Evolutionary conservation across 2,797 vertebrate genomes (phyloP).

Genomic region (Muscicapa comitata): DNA sequence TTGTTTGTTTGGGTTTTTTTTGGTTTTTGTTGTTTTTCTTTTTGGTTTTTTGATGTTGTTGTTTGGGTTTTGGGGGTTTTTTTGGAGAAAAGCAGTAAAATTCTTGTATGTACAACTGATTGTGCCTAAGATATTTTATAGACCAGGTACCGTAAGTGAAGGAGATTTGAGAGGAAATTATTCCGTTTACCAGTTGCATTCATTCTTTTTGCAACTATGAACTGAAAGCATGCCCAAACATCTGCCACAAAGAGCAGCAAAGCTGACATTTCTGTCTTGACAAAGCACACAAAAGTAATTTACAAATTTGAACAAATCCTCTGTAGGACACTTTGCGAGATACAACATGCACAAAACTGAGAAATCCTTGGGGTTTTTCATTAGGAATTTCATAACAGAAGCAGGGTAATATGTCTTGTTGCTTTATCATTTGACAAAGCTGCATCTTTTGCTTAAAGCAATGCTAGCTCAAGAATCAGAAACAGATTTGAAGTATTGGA

Average conservation of each 20-base stretch:
- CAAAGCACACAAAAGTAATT: not conserved
- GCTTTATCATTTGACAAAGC: conserved; percentile 14
- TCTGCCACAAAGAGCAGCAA: not conserved
- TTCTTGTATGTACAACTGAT: not conserved
- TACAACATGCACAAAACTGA: not conserved
- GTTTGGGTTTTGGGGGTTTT: too few species aligned
- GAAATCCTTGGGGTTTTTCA: not conserved
- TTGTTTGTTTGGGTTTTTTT: too few species aligned
- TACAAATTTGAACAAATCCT: not conserved
- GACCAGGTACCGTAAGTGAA: not conserved
- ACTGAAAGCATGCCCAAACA: not conserved
- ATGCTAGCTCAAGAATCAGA: not conserved
- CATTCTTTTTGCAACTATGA: not conserved
- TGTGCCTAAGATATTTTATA: not conserved
- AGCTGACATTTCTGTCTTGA: not conserved
- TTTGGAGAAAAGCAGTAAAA: not conserved
- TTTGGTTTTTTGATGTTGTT: too few species aligned
- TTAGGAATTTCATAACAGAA: conserved; percentile 8
- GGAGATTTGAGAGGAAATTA: not conserved
- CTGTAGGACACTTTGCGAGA: not conserved
- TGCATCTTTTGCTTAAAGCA: not conserved
- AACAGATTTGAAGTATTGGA: not conserved
- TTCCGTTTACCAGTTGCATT: not conserved
- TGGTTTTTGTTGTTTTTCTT: too few species aligned
- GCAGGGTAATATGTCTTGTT: not conserved